Evolutionary conservation across 1,140 invertebrate species (phyloP), one percentile per base, ranked within the genome.

Genomic region (Magallana gigas): DNA sequence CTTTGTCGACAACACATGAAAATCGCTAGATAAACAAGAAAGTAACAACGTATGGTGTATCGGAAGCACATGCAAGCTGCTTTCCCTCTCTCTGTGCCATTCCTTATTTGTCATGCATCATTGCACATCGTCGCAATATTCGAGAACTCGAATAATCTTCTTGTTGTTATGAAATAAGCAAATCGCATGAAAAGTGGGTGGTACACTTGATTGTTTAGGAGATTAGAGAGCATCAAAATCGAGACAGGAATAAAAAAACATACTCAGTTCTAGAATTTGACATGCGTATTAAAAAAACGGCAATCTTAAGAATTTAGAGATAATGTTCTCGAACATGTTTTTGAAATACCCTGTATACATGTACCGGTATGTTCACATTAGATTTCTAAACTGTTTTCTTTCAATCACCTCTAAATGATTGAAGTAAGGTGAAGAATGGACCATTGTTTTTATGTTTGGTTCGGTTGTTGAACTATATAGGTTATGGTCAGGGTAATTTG

Each of bases 31-130:
- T 76, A 76, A 48, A 76, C 23, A 76, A 76, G 18, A 76, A 76
- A 76, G 8, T 12, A 76, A 29, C 23, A 29, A 76, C 23, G 68
- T 76, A 11, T 4, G 23, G 23, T 36, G 36, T 29, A 76, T 76
- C 8, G 68, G 68, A 76, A 76, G 68, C 68, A 76, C 68, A 76
- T 76, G 68, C 68, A 23, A 48, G 36, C 36, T 23, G 68, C 18
- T 11, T 29, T 11, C 23, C 1, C 23, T 48, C 36, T 48, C 36
- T 48, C 36, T 76, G 8, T 29, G 68, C 68, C 68, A 23, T 76
- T 23, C 68, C 68, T 76, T 76, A 76, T 76, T 76, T 76, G 68
- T 76, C 68, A 76, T 23, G 68, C 68, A 76, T 76, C 68, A 76
- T 12, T 36, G 23, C 18, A 29, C 23, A 76, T 11, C 68, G 36